These are phyloP conservation scores for Caenorhabditis remanei DNA, from an alignment of 1,140 invertebrate species.

Conservation along the genomic window DNA sequence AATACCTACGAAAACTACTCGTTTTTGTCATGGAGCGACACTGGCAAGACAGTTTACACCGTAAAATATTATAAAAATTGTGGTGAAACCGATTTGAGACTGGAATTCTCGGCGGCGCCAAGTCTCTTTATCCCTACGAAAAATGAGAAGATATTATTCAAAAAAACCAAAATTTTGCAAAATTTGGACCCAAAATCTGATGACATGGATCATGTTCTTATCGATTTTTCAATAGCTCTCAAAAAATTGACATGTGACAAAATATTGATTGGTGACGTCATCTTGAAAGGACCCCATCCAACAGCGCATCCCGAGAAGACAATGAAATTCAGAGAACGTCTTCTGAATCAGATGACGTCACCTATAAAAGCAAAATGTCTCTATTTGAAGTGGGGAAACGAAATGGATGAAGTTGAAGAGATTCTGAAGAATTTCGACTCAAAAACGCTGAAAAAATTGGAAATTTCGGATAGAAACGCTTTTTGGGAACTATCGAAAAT, in stretches of 20 bases:
- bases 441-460: constrained; percentile 15
- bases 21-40: background rate
- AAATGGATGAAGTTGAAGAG: background rate
- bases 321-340: constrained; percentile 1
- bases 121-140: background rate
- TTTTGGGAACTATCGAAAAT: background rate
- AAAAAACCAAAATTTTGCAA: background rate
- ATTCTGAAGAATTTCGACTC: background rate
- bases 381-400: background rate
- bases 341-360: constrained; percentile 12
- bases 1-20: constrained; percentile 18
- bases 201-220: background rate
- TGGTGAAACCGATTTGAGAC: background rate
- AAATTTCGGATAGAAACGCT: constrained; percentile 10
- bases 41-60: background rate
- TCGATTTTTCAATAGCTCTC: background rate
- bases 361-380: background rate
- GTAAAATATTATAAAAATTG: constrained; percentile 26
- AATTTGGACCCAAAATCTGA: background rate
- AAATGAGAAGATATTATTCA: constrained; percentile 12
- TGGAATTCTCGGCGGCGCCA: background rate
- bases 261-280: background rate
- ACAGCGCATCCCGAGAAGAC: background rate
- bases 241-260: background rate
- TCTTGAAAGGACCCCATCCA: background rate